Evolutionary conservation across 1,140 invertebrate species (phyloP).

Genomic region (Pseudomyrmex gracilis): DNA sequence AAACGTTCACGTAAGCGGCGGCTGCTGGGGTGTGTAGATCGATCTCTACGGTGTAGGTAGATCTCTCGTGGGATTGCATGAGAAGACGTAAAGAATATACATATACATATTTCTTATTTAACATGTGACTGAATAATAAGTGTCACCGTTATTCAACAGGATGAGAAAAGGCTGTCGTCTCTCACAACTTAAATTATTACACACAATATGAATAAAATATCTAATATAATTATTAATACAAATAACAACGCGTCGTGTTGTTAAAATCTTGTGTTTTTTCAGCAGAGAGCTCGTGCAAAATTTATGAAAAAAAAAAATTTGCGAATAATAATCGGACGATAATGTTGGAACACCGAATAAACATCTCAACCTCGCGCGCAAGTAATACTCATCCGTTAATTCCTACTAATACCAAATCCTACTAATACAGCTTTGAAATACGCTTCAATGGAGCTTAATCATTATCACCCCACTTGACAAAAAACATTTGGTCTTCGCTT

Average conservation of each 20-base stretch:
- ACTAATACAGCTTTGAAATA: neutral
- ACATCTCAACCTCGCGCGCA: neutral
- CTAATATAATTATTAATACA: too few species aligned
- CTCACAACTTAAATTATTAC: too few species aligned
- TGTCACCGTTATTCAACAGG: neutral
- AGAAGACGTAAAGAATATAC: neutral
- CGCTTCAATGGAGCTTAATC: neutral
- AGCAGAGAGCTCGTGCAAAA: too few species aligned
- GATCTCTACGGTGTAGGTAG: too few species aligned
- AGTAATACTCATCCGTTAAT: neutral
- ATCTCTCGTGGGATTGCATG: neutral
- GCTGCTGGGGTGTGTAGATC: neutral
- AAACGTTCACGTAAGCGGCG: neutral
- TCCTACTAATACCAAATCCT: neutral
- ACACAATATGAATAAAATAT: too few species aligned
- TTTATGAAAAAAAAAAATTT: too few species aligned
- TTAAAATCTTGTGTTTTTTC: too few species aligned
- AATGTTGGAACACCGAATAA: too few species aligned
- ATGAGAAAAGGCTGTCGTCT: too few species aligned
- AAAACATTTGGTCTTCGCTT: neutral
- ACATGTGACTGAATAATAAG: constrained; percentile 21
- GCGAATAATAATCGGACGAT: too few species aligned
- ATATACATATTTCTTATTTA: neutral
- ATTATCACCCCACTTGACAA: neutral
- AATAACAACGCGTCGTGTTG: too few species aligned